phyloP scores from a whole-genome alignment of 2,888 invertebrate species.

The Tinea trinotella region DNA sequence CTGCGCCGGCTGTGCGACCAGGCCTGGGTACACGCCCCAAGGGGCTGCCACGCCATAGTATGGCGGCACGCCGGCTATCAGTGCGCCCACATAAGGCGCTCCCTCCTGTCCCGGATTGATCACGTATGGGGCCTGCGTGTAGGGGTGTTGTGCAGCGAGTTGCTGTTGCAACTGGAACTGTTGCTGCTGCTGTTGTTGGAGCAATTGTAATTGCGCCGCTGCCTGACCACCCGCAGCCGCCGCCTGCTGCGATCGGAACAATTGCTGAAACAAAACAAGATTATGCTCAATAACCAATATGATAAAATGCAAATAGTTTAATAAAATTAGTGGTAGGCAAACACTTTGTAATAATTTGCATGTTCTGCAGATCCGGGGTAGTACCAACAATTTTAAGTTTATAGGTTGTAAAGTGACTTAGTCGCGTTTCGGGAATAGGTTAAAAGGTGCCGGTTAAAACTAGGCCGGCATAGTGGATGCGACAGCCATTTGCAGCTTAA shows the following conservation, averaged over 20 bases:
- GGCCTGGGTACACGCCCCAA: slow-evolving; percentile 91
- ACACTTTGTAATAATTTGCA: not conserved
- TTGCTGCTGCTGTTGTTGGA: slow-evolving; percentile 83
- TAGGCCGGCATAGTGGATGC: no score
- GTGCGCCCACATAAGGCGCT: slow-evolving; percentile 85
- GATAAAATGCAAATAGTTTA: no score
- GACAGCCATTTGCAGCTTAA: no score
- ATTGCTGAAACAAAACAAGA: slow-evolving; percentile 78
- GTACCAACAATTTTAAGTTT: no score
- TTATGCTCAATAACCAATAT: no score
- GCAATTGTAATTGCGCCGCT: slow-evolving; percentile 79
- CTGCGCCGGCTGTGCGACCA: slow-evolving; percentile 71
- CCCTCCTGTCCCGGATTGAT: slow-evolving; percentile 80
- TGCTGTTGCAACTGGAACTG: slow-evolving; percentile 87
- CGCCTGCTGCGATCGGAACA: slow-evolving; percentile 90
- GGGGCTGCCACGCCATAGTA: slow-evolving; percentile 93
- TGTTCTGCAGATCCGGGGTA: no score
- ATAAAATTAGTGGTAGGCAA: no score
- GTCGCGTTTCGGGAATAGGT: no score
- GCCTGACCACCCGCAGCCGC: slow-evolving; percentile 76
- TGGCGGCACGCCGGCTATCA: slow-evolving; percentile 88
- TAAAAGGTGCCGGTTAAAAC: no score
- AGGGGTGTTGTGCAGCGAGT: slow-evolving; percentile 78
- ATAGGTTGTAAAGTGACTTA: no score
- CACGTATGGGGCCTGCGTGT: slow-evolving; percentile 88